phyloP scores from a whole-genome alignment of 2,888 invertebrate genomes.

The Beris chalybata region DNA sequence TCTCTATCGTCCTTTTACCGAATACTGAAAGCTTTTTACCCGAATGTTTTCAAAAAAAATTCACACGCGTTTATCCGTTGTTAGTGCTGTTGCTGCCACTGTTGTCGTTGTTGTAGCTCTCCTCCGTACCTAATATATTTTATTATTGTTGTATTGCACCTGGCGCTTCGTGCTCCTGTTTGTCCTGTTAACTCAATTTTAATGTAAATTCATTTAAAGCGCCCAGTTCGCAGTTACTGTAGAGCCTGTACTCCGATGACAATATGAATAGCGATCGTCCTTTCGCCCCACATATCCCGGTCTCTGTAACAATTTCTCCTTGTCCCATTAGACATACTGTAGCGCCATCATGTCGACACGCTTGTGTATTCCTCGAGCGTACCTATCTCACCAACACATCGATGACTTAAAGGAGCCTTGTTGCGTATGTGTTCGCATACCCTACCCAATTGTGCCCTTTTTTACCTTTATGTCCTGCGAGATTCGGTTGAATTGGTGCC shows the following conservation, averaged over 20 bases:
- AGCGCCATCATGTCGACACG: not conserved
- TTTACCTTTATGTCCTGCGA: no score
- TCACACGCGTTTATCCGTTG: conserved; percentile 27
- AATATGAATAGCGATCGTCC: conserved; percentile 13
- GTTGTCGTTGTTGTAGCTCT: not conserved
- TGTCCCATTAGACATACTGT: not conserved
- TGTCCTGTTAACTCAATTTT: conserved; percentile 35
- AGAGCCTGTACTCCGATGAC: conserved; percentile 3
- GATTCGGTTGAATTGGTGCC: no score
- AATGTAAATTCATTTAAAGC: conserved; percentile 35
- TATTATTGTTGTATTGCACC: not conserved
- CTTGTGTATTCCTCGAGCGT: not conserved
- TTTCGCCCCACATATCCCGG: conserved; percentile 24
- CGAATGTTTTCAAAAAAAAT: not conserved
- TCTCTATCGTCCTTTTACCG: conserved; percentile 14
- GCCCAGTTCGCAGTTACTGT: conserved; percentile 35
- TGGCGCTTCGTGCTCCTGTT: conserved; percentile 23
- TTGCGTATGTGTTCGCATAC: no score
- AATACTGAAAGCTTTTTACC: conserved; percentile 17
- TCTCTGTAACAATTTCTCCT: conserved; percentile 15
- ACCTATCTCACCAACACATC: not conserved
- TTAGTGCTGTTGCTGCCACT: conserved; percentile 6
- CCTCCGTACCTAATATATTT: not conserved
- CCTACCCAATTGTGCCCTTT: no score
- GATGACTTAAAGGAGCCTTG: not conserved